Evolutionary conservation across 2,797 vertebrate species (phyloP).

Genomic region (Chiloscyllium punctatum): DNA sequence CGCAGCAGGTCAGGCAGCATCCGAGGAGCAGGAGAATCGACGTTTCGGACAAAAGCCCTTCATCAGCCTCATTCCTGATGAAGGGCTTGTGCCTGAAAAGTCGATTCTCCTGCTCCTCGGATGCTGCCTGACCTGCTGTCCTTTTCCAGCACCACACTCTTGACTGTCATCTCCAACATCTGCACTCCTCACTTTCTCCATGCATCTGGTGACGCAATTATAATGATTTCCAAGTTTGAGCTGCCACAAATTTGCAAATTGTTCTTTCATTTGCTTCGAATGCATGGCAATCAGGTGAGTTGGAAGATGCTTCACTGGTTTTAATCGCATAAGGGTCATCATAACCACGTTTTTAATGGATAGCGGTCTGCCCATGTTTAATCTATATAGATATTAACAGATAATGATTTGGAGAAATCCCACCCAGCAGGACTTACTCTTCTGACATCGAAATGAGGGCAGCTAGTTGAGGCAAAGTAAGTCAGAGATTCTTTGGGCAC

Average conservation of each 20-base stretch:
- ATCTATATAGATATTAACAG: too few species aligned
- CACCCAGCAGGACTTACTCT: not conserved
- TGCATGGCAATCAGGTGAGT: not conserved
- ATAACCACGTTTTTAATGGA: too few species aligned
- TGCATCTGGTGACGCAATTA: not conserved
- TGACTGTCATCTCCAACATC: too few species aligned
- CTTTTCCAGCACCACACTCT: too few species aligned
- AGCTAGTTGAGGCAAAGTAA: not conserved
- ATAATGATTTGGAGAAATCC: not conserved
- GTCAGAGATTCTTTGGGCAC: not conserved
- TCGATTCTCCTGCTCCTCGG: too few species aligned
- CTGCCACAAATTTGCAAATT: not conserved
- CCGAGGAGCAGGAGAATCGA: too few species aligned
- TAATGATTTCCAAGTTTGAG: not conserved
- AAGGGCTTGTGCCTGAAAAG: too few species aligned
- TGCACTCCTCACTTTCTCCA: too few species aligned
- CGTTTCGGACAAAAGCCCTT: too few species aligned
- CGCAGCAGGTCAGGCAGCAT: too few species aligned
- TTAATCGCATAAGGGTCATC: not conserved
- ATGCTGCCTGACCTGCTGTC: too few species aligned
- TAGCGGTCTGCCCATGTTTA: not conserved
- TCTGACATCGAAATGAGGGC: not conserved
- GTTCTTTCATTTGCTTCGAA: not conserved
- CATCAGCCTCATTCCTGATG: too few species aligned
- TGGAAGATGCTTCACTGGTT: not conserved